phyloP scores from a whole-genome alignment of 64 coral and sea anemone species.

The Montipora capricornis region DNA sequence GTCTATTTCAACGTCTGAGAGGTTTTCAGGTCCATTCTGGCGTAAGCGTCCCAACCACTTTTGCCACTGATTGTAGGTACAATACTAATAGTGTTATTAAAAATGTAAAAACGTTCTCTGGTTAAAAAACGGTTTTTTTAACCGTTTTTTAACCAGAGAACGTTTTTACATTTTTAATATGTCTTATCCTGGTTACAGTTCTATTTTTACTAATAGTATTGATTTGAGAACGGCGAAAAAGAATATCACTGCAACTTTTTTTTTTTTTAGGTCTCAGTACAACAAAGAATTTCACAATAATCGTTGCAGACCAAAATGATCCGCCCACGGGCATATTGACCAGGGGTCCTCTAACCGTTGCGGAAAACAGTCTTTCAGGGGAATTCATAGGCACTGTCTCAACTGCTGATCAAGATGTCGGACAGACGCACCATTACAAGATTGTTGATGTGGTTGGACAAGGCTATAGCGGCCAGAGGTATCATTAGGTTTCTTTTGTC shows the following conservation, averaged over 20 bases:
- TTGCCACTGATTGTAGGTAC: too few relatives aligned
- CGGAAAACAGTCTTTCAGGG: conserved; percentile 72
- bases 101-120: too few relatives aligned
- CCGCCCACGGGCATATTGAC: conserved; percentile 60
- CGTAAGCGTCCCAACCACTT: too few relatives aligned
- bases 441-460: conserved; percentile 66
- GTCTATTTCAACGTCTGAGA: too few relatives aligned
- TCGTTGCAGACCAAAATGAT: conserved; percentile 82
- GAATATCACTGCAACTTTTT: background rate
- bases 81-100: too few relatives aligned
- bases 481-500: background rate
- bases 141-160: too few relatives aligned
- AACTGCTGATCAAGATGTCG: conserved; percentile 66
- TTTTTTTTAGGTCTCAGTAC: conserved; percentile 74
- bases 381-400: conserved; percentile 59
- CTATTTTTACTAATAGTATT: too few relatives aligned
- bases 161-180: too few relatives aligned
- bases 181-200: too few relatives aligned
- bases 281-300: conserved; percentile 79
- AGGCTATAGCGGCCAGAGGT: conserved; percentile 13
- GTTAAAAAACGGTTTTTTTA: too few relatives aligned
- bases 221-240: too few relatives aligned
- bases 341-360: conserved; percentile 58
- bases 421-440: conserved; percentile 70
- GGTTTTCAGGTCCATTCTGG: too few relatives aligned